Evolutionary conservation across 1,140 invertebrate species (phyloP).

Genomic region (Pseudomyrmex flavicornis): DNA sequence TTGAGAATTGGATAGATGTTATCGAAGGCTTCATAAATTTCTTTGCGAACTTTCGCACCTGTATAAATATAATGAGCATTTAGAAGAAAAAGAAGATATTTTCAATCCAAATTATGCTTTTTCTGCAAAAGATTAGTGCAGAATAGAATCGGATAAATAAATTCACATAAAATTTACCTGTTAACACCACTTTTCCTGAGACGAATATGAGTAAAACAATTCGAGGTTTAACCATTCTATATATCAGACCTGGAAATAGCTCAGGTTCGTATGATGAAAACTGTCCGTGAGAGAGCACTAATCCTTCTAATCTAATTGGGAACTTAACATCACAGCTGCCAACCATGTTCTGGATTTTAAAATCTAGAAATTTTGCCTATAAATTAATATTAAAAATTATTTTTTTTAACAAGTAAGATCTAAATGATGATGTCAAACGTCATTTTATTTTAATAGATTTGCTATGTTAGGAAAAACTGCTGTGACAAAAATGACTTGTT

Average conservation of each 20-base stretch:
- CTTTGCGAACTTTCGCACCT: constrained; percentile 98
- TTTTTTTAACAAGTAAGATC: not conserved
- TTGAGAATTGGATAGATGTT: constrained; percentile 99
- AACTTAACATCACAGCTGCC: constrained; percentile 99
- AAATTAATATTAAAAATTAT: constrained; percentile 31
- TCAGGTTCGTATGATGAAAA: constrained; percentile 98
- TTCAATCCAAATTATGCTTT: not conserved
- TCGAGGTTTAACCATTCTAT: constrained; percentile 99
- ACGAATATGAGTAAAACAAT: constrained; percentile 99
- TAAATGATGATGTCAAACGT: not conserved
- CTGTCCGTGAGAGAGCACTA: constrained; percentile 98
- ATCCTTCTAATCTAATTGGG: constrained; percentile 98
- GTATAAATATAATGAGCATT: too few relatives aligned
- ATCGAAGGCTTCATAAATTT: constrained; percentile 99
- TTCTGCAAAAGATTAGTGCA: not conserved
- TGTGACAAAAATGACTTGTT: constrained; percentile 7
- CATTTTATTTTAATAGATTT: not conserved
- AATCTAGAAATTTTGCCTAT: constrained; percentile 99
- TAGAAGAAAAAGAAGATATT: too few relatives aligned
- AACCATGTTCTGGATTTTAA: constrained; percentile 99
- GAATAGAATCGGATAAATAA: not conserved
- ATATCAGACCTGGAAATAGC: constrained; percentile 99
- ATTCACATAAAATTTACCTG: constrained; percentile 86
- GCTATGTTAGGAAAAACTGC: not conserved
- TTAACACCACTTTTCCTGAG: constrained; percentile 98